phyloP scores from a whole-genome alignment of 2,888 invertebrate genomes.

The Idaea straminata region DNA sequence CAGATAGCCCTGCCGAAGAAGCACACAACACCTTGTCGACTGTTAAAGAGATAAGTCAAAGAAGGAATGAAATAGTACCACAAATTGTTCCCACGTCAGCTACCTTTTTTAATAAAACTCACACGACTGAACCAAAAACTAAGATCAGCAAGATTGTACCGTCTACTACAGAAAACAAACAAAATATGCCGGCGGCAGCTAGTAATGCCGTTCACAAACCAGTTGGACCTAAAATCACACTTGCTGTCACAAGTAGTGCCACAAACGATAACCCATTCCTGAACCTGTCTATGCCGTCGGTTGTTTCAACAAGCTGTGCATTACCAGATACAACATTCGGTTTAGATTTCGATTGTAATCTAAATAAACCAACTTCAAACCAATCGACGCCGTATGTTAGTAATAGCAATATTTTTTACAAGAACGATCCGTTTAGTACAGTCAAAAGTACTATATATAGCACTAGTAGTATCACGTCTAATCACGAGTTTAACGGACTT shows the following conservation, averaged over 20 bases:
- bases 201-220: conserved; percentile 42
- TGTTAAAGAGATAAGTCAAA: conserved; percentile 39
- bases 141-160: conserved; percentile 36
- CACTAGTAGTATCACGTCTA: conserved; percentile 68
- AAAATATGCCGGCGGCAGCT: conserved; percentile 48
- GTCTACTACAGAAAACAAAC: conserved; percentile 40
- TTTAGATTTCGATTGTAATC: conserved; percentile 67
- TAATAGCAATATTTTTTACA: conserved; percentile 66
- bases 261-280: conserved; percentile 67
- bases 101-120: conserved; percentile 40
- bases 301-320: conserved; percentile 56
- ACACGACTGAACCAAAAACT: conserved; percentile 27
- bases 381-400: conserved; percentile 51
- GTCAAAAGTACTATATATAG: conserved; percentile 70
- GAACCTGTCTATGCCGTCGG: conserved; percentile 61
- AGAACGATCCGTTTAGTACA: conserved; percentile 65
- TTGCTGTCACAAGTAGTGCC: conserved; percentile 35
- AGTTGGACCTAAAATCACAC: conserved; percentile 41
- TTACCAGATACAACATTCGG: conserved; percentile 57
- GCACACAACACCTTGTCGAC: conserved; percentile 36
- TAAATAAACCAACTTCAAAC: conserved; percentile 53
- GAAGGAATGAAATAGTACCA: conserved; percentile 38
- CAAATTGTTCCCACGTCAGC: conserved; percentile 25
- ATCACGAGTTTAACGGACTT: conserved; percentile 69
- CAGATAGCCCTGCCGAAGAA: conserved; percentile 73